Base-by-base conservation (phyloP, 2,888 invertebrate genomes). In the Nebria salina region DNA sequence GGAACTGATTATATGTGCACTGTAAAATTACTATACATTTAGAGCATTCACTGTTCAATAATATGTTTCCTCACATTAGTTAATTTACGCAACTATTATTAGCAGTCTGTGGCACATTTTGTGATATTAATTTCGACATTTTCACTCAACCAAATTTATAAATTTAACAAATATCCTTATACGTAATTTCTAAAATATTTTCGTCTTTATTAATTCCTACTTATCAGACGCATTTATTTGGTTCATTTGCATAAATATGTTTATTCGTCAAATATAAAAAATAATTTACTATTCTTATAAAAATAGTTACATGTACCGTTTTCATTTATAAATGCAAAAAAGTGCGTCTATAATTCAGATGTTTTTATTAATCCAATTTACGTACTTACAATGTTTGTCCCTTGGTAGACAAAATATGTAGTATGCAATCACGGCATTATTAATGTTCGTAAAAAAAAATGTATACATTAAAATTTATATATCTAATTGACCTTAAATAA, bases 301-400 rank as follows among this genome's bases (percentile, higher is more conserved):
- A 54, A 11, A 54, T n/a, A n/a, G n/a, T n/a, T n/a, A n/a, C n/a
- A n/a, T 54, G 13, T 8, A 54, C 8, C 2, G 11, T 34, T 34
- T 34, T 34, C 34, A 34, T 34, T 34, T 54, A 7, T 54, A 54
- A 8, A 54, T 11, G 2, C 54, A 7, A 54, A 54, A 20, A 54
- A 54, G 13, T 54, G 54, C 54, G 54, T 54, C 54, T 54, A 54
- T 54, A 54, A 54, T 13, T 11, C 54, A 54, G 54, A 54, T 54
- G 20, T 54, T 54, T 54, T 54, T 13, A 54, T 54, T 8, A 54
- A 54, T 54, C 2, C 34, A 15, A 73, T 78, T 78, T 78, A 64
- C 79, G 75, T 79, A 80, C 80, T 80, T 80, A 75, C 80, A 74
- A 74, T 43, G 65, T 75, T 80, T 80, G 80, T 80, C 80, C 54